These are phyloP conservation scores for Myotis davidii DNA, from an alignment of 2,113 vertebrate species.

Conservation along the genomic window DNA sequence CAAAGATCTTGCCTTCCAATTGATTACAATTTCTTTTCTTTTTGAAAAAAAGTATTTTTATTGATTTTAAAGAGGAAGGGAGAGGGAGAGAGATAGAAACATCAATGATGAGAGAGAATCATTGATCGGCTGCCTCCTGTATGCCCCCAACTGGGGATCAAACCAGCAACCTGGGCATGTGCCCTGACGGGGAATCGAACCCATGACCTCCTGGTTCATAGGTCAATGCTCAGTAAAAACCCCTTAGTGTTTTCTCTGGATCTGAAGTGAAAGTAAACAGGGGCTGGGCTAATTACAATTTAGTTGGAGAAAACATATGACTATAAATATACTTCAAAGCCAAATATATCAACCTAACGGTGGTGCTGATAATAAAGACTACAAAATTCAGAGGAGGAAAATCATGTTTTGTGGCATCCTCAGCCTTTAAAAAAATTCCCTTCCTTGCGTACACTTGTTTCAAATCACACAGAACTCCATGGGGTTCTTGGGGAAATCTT, in stretches of 20 bases:
- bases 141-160: no score
- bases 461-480: not conserved
- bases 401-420: not conserved
- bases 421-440: not conserved
- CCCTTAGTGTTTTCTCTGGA: conserved; percentile 1
- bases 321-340: not conserved
- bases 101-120: no score
- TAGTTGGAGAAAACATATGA: not conserved
- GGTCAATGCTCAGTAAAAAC: not conserved
- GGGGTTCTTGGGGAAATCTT: not conserved
- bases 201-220: no score
- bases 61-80: no score
- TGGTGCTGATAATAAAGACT: not conserved
- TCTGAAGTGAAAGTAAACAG: not conserved
- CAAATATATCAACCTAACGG: not conserved
- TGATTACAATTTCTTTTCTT: not conserved
- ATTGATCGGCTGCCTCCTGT: no score
- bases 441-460: not conserved
- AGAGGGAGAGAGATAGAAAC: no score
- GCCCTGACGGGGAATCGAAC: no score
- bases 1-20: not conserved
- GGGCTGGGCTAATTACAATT: not conserved
- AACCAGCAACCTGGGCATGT: no score
- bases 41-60: no score
- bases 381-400: not conserved